Conservation (phyloP, 2,113 vertebrate genomes). For the Paratilapia polleni region DNA sequence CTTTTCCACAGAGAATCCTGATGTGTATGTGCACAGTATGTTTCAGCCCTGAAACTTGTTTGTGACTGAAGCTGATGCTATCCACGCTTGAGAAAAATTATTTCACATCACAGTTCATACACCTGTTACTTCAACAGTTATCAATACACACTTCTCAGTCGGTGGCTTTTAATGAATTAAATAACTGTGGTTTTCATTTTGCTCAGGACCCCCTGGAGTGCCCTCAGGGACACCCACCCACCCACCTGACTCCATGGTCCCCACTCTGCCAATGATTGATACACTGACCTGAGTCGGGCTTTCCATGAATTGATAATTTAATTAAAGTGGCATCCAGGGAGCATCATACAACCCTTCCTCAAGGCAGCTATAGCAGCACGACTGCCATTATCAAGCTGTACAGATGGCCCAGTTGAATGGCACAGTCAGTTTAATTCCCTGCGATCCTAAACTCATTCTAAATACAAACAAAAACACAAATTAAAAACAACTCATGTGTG, state of each 20-base stretch:
- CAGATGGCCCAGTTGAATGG: slow-evolving; percentile 49
- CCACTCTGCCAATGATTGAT: slow-evolving; percentile 43
- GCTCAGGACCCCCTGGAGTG: neutral
- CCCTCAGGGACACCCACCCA: neutral
- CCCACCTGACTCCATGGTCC: neutral
- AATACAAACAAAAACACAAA: slow-evolving; percentile 54
- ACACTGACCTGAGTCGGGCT: slow-evolving; percentile 43
- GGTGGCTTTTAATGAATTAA: neutral
- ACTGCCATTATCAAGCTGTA: slow-evolving; percentile 33
- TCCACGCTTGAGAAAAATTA: neutral
- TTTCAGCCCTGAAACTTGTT: neutral
- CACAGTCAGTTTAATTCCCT: slow-evolving; percentile 36
- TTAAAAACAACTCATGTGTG: slow-evolving; percentile 33
- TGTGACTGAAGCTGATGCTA: neutral
- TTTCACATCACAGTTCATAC: neutral
- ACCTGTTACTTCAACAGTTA: neutral
- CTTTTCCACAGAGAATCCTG: neutral
- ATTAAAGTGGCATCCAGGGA: slow-evolving; percentile 45
- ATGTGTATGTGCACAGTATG: too few relatives aligned
- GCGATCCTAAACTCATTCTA: slow-evolving; percentile 31
- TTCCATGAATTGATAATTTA: slow-evolving; percentile 61
- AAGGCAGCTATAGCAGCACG: slow-evolving; percentile 27
- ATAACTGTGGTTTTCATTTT: neutral
- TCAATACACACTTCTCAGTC: neutral
- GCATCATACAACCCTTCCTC: slow-evolving; percentile 33